Evolutionary conservation across 2,888 invertebrate genomes (phyloP).

Genomic region (Chromoteleia sp.): DNA sequence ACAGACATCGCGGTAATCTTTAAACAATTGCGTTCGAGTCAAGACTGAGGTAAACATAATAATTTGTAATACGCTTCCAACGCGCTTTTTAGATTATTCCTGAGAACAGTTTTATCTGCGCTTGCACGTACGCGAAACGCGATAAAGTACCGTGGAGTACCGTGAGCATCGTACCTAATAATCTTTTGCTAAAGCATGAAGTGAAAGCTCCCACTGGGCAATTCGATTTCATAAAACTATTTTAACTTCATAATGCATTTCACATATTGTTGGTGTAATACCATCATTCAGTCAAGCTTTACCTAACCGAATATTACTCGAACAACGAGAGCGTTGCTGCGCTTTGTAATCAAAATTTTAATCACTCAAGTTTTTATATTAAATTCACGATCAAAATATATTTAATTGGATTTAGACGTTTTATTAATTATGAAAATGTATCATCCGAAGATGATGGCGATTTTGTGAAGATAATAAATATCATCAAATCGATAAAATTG

Average conservation of each 20-base stretch:
- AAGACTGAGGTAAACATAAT: slow-evolving; percentile 29
- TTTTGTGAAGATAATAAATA: too few relatives aligned
- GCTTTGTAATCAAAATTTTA: slow-evolving; percentile 4
- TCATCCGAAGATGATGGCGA: too few relatives aligned
- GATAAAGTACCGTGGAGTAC: slow-evolving; percentile 55
- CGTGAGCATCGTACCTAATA: slow-evolving; percentile 52
- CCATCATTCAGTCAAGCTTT: slow-evolving; percentile 21
- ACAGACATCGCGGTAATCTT: slow-evolving; percentile 13
- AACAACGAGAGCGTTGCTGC: neutral
- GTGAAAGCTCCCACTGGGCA: slow-evolving; percentile 48
- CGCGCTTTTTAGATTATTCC: slow-evolving; percentile 63
- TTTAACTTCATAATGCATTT: slow-evolving; percentile 58
- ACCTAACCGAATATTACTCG: slow-evolving; percentile 5
- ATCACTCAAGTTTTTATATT: too few relatives aligned
- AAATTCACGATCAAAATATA: too few relatives aligned
- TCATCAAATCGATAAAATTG: too few relatives aligned
- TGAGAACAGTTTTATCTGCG: slow-evolving; percentile 59
- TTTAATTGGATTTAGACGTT: too few relatives aligned
- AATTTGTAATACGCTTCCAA: slow-evolving; percentile 42
- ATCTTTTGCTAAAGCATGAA: slow-evolving; percentile 58
- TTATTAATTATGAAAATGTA: too few relatives aligned
- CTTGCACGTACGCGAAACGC: slow-evolving; percentile 51
- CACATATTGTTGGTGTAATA: slow-evolving; percentile 41
- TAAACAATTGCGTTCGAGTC: slow-evolving; percentile 9
- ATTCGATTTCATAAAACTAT: slow-evolving; percentile 63